Percentiles rank a stretch among this genome's conserved stretches.
phyloP scores from a whole-genome alignment of 1,140 invertebrate genomes.

The Caenorhabditis remanei region DNA sequence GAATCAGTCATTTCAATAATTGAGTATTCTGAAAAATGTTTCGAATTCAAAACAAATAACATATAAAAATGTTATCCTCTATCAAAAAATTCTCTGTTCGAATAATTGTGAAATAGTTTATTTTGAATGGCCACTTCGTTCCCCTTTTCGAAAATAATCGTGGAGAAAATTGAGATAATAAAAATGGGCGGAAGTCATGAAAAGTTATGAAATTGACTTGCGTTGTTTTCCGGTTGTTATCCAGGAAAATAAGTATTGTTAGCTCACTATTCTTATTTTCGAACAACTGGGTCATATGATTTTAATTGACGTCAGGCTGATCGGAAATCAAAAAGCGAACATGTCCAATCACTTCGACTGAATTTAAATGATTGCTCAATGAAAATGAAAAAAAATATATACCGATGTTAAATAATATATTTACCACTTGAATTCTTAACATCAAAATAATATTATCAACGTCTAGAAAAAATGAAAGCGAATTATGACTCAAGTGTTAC shows the following conservation, averaged over 20 bases:
- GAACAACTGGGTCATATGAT: not conserved
- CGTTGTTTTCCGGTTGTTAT: not conserved
- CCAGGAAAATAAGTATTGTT: not conserved
- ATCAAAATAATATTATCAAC: not conserved
- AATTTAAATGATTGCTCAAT: too few relatives aligned
- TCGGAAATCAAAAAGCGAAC: constrained; percentile 15
- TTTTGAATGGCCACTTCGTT: not conserved
- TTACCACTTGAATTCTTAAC: not conserved
- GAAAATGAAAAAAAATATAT: too few relatives aligned
- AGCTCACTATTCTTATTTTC: not conserved
- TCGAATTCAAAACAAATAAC: too few relatives aligned
- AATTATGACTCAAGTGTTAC: not conserved
- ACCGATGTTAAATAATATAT: not conserved
- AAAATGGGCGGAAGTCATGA: not conserved
- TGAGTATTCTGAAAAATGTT: too few relatives aligned
- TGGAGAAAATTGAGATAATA: not conserved
- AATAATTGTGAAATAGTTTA: too few relatives aligned
- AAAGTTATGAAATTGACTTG: constrained; percentile 16
- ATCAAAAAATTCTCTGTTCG: too few relatives aligned
- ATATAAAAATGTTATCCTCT: too few relatives aligned
- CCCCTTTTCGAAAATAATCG: not conserved
- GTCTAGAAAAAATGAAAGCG: not conserved
- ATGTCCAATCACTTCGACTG: not conserved
- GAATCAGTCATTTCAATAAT: too few relatives aligned
- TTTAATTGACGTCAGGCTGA: not conserved